Conservation (phyloP, 2,797 vertebrate species). For the Tangara arthus region DNA sequence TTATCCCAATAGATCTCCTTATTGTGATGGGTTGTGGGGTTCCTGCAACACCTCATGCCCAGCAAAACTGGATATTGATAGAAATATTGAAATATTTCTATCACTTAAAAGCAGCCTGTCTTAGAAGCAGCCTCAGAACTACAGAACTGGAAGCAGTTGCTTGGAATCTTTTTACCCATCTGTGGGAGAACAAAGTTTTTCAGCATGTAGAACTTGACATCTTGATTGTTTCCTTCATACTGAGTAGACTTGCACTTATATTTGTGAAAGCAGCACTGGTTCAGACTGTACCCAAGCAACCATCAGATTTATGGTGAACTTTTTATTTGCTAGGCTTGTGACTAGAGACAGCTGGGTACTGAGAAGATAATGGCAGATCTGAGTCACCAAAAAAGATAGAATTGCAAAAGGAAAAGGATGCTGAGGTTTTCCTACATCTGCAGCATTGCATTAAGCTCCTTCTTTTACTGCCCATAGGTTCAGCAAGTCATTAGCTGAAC, state of each 20-base stretch:
- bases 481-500: neutral
- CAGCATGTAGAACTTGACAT: neutral
- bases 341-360: slow-evolving; percentile 14
- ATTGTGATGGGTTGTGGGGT: too few species aligned
- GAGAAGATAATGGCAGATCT: slow-evolving; percentile 5
- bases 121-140: neutral
- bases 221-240: neutral
- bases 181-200: neutral
- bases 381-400: slow-evolving; percentile 2
- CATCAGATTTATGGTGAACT: neutral
- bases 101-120: neutral
- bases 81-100: neutral
- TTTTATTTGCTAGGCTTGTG: slow-evolving; percentile 29
- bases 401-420: neutral
- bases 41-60: neutral
- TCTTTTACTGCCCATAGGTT: neutral
- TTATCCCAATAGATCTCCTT: neutral
- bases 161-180: neutral
- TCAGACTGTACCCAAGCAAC: slow-evolving; percentile 26
- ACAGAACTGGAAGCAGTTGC: neutral
- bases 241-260: neutral
- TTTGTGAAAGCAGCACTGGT: neutral
- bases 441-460: neutral
- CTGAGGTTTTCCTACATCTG: neutral
- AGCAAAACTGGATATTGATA: neutral